Conservation (phyloP, 2,797 vertebrate species). For the Trachurus trachurus region DNA sequence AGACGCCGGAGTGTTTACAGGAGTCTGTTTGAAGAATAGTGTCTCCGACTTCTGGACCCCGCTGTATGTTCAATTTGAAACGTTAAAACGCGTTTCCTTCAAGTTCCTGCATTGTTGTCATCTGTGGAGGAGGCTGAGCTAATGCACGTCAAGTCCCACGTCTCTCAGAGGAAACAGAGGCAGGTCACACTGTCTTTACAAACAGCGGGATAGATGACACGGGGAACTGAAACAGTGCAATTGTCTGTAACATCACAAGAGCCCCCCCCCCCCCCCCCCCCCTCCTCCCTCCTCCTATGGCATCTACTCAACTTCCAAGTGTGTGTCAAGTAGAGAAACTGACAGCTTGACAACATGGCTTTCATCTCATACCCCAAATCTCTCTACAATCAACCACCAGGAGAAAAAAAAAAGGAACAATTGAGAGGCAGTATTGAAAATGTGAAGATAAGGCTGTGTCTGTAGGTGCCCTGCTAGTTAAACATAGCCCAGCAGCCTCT, state of each 20-base stretch:
- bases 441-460: slow-evolving; percentile 66
- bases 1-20: neutral
- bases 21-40: slow-evolving; percentile 16
- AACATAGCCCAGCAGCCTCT: slow-evolving; percentile 81
- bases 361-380: slow-evolving; percentile 75
- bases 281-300: slow-evolving; percentile 19
- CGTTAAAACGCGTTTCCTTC: slow-evolving; percentile 31
- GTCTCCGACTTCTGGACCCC: too few relatives aligned
- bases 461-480: slow-evolving; percentile 81
- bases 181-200: slow-evolving; percentile 69
- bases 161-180: slow-evolving; percentile 48
- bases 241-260: slow-evolving; percentile 79
- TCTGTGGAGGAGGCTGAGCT: slow-evolving; percentile 37
- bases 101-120: slow-evolving; percentile 15
- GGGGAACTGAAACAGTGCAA: slow-evolving; percentile 66
- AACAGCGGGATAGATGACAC: slow-evolving; percentile 72
- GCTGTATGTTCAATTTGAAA: slow-evolving; percentile 15
- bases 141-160: slow-evolving; percentile 40
- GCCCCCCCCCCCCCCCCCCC: neutral
- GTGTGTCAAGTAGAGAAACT: slow-evolving; percentile 72
- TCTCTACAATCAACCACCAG: slow-evolving; percentile 64
- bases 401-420: slow-evolving; percentile 45
- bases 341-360: slow-evolving; percentile 77
- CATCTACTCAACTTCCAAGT: slow-evolving; percentile 77
- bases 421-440: slow-evolving; percentile 63